A percentile compares a stretch with the other conserved stretches of the same genome.
Conservation (phyloP, 2,797 vertebrate species). For the Sphenopsis melanotis region DNA sequence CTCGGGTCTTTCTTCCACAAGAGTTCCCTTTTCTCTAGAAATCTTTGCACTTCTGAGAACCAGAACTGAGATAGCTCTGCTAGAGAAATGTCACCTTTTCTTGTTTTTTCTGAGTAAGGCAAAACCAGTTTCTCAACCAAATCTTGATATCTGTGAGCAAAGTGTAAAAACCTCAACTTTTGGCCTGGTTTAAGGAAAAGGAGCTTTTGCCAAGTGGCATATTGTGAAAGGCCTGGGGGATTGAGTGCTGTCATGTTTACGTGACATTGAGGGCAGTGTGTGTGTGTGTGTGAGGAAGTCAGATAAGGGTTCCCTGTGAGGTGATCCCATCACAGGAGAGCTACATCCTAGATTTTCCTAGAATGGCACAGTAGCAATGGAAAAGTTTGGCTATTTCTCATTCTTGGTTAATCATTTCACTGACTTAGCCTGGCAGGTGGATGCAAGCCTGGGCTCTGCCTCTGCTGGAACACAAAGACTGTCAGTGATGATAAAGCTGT, state of each 20-base stretch:
- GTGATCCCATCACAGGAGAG: not conserved
- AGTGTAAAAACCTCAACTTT: not conserved
- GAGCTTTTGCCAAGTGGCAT: not conserved
- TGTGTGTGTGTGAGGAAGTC: not conserved
- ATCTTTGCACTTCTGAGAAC: not conserved
- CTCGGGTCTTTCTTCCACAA: not conserved
- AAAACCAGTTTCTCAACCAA: not conserved
- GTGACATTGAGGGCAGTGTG: not conserved
- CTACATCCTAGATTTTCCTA: not conserved
- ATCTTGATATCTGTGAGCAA: not conserved
- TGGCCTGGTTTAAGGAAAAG: not conserved
- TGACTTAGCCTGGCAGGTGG: not conserved
- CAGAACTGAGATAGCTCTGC: not conserved
- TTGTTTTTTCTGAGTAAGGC: not conserved
- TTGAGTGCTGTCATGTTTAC: not conserved
- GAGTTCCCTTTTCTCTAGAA: not conserved
- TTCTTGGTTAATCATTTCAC: not conserved
- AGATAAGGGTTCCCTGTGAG: not conserved
- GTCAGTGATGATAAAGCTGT: conserved; percentile 2
- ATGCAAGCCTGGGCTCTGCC: not conserved
- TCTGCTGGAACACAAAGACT: conserved; percentile 24
- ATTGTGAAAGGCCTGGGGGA: not conserved
- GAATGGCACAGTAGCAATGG: not conserved
- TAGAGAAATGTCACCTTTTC: not conserved
- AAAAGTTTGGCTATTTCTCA: not conserved